These are phyloP conservation scores for Gallinago undulata DNA, from an alignment of 2,113 vertebrate species.

Conservation along the genomic window DNA sequence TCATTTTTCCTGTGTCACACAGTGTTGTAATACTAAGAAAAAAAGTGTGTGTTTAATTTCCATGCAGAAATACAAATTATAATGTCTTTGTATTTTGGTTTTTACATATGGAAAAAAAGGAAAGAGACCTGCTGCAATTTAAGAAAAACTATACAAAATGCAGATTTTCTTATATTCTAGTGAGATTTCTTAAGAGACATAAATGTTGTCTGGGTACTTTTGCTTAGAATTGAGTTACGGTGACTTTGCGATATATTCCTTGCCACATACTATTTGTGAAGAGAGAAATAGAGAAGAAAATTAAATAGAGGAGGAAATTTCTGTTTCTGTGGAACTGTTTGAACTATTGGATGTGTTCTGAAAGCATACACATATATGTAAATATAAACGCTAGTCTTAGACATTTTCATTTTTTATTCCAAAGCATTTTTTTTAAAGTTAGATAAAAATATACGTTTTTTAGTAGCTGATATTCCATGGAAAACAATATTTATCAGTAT, in stretches of 20 bases:
- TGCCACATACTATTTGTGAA: neutral
- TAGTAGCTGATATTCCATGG: neutral
- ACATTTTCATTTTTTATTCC: neutral
- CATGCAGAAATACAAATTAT: neutral
- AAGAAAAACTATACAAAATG: neutral
- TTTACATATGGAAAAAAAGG: neutral
- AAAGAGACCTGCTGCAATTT: neutral
- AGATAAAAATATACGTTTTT: neutral
- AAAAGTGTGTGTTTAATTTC: neutral
- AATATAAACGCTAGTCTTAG: neutral
- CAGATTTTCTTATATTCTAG: neutral
- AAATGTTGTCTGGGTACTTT: neutral
- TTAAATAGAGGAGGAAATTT: neutral
- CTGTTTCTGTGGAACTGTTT: neutral
- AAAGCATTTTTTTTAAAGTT: neutral
- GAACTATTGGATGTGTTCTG: neutral
- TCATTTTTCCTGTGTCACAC: neutral
- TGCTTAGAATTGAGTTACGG: neutral
- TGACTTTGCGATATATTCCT: neutral
- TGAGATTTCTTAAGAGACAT: neutral
- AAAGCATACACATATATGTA: neutral
- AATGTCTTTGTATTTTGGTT: neutral
- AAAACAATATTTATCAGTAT: neutral
- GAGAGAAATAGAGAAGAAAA: neutral
- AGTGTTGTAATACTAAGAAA: neutral